phyloP scores from a whole-genome alignment of 2,113 vertebrate species.

The Calonectris borealis region DNA sequence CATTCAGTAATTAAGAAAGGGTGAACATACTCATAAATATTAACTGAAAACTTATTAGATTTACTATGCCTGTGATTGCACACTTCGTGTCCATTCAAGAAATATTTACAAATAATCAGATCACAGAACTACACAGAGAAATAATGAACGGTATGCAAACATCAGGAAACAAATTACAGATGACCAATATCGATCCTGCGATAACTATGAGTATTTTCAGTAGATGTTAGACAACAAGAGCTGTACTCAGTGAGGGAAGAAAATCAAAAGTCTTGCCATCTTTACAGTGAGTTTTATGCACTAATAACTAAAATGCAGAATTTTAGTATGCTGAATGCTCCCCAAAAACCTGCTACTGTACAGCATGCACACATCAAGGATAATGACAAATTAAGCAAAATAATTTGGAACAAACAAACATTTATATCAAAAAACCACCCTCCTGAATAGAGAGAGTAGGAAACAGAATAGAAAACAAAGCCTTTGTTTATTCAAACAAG shows the following conservation, averaged over 20 bases:
- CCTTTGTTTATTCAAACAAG: background rate
- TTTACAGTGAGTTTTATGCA: background rate
- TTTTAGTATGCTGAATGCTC: background rate
- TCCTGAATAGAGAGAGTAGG: background rate
- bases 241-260: background rate
- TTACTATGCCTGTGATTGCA: background rate
- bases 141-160: background rate
- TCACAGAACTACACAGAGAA: background rate
- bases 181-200: background rate
- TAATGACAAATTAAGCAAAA: background rate
- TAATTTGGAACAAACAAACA: background rate
- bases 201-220: background rate
- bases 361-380: background rate
- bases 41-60: background rate
- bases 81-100: background rate
- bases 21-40: background rate
- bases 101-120: background rate
- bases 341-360: background rate
- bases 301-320: background rate
- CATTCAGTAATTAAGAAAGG: background rate
- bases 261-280: background rate
- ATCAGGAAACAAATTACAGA: background rate
- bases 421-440: background rate
- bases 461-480: background rate
- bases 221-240: background rate